Base-by-base conservation (phyloP, 2,888 invertebrate species). In the Hydriomena furcata region DNA sequence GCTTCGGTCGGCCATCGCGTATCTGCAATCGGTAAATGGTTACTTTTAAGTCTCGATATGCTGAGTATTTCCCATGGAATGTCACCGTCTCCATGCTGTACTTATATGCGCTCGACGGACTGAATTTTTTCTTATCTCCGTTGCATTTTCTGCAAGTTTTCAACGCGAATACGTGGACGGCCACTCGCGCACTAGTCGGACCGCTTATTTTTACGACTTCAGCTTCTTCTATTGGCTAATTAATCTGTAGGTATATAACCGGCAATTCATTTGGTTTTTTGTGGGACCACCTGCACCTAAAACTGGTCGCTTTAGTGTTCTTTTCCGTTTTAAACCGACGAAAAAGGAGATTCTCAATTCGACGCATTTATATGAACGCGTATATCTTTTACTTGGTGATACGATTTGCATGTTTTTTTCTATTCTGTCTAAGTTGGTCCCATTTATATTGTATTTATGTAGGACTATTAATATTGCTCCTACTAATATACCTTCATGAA, bases 21-120 rank as follows among this genome's bases (percentile, higher is more conserved):
- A 88, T 88, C 88, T 89, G 84, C 82, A 84, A 90, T 89, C 89
- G 80, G 87, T 88, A 89, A 88, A 88, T 89, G 87, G 87, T 87
- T 83, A 84, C 84, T 86, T 72, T 83, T 82, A 84, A 84, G 84
- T 80, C 86, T 85, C 80, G 86, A 83, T 87, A 88, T 87, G 85
- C 82, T 76, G 76, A 76, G 78, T 75, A 89, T 89, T 84, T 79
- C 74, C 74, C 73, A 65, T 75, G 87, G 90, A 87, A 90, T 90
- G 90, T 77, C 83, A 79, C 85, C 85, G 78, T 79, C 80, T 84
- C 76, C 80, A 82, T 84, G 79, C 77, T 70, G 82, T 80, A 87
- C 87, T 84, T 87, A 85, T 84, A 84, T 81, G 86, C 68, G 82
- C 82, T 79, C 76, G 74, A 71, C 81, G 85, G 75, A 79, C 86